Evolutionary conservation across 1,140 invertebrate species (phyloP).

Genomic region (Bathynomus jamesi): DNA sequence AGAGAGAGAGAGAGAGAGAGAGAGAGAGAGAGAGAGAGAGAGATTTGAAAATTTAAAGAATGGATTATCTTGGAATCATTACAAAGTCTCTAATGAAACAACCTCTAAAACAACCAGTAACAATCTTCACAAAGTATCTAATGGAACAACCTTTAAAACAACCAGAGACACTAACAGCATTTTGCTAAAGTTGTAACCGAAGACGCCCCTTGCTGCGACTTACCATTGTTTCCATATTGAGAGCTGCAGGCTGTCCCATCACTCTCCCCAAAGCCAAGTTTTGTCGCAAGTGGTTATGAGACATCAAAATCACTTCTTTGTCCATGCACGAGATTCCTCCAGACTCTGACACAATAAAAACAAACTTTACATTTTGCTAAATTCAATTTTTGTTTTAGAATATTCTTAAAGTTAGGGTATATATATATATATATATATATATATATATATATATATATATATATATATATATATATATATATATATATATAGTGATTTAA

Average conservation of each 20-base stretch:
- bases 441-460: not conserved
- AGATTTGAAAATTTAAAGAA: not conserved
- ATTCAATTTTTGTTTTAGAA: not conserved
- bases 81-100: not conserved
- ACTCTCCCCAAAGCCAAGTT: slow-evolving; percentile 35
- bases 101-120: not conserved
- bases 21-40: not conserved
- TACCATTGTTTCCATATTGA: slow-evolving; percentile 39
- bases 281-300: slow-evolving; percentile 33
- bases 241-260: slow-evolving; percentile 33
- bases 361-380: not conserved
- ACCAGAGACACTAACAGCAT: not conserved
- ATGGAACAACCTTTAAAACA: not conserved
- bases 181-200: not conserved
- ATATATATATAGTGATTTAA: not conserved
- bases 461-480: not conserved
- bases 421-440: not conserved
- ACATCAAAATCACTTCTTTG: slow-evolving; percentile 45
- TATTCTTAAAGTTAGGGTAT: not conserved
- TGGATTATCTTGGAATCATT: too few relatives aligned
- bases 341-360: slow-evolving; percentile 45
- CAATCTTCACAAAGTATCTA: too few relatives aligned
- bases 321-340: slow-evolving; percentile 60
- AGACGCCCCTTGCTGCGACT: slow-evolving; percentile 5
- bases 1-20: not conserved